A percentile compares a stretch with the other conserved stretches of the same genome.
Evolutionary conservation across 2,888 invertebrate species (phyloP).

Genomic region (Drosophila recens): DNA sequence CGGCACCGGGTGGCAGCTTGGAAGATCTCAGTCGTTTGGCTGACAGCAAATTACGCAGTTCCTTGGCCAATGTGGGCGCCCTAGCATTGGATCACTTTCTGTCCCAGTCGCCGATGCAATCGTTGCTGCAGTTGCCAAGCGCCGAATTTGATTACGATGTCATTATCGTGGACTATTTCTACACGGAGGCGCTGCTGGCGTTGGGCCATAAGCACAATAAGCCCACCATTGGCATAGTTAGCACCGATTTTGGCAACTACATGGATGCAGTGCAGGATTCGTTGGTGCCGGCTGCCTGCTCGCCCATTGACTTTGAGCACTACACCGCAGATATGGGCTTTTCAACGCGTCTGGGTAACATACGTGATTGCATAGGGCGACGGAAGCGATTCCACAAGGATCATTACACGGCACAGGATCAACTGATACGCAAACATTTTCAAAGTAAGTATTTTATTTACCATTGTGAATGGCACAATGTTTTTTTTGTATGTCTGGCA

Average conservation of each 20-base stretch:
- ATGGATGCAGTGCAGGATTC: slow-evolving; percentile 85
- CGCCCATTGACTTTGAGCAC: slow-evolving; percentile 85
- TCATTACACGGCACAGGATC: slow-evolving; percentile 81
- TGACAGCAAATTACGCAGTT: slow-evolving; percentile 66
- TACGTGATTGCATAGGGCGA: slow-evolving; percentile 82
- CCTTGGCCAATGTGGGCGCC: slow-evolving; percentile 76
- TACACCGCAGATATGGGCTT: slow-evolving; percentile 85
- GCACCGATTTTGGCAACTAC: slow-evolving; percentile 85
- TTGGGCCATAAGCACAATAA: slow-evolving; percentile 83
- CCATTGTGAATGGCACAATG: slow-evolving; percentile 18
- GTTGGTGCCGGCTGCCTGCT: slow-evolving; percentile 85
- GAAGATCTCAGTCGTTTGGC: slow-evolving; percentile 60
- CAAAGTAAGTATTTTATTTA: slow-evolving; percentile 61
- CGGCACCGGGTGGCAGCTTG: slow-evolving; percentile 58
- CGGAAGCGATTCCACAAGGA: slow-evolving; percentile 78
- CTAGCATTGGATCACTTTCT: slow-evolving; percentile 81
- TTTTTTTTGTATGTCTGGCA: slow-evolving; percentile 2
- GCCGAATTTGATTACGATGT: slow-evolving; percentile 85
- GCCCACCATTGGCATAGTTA: slow-evolving; percentile 84
- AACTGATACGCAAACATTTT: slow-evolving; percentile 82
- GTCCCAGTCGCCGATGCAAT: slow-evolving; percentile 58
- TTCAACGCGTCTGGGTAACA: slow-evolving; percentile 86
- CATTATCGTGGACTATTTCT: slow-evolving; percentile 85
- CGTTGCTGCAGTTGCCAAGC: slow-evolving; percentile 67
- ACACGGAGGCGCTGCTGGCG: slow-evolving; percentile 85